phyloP scores from a whole-genome alignment of 2,113 vertebrate species.

The Pelecanus crispus region DNA sequence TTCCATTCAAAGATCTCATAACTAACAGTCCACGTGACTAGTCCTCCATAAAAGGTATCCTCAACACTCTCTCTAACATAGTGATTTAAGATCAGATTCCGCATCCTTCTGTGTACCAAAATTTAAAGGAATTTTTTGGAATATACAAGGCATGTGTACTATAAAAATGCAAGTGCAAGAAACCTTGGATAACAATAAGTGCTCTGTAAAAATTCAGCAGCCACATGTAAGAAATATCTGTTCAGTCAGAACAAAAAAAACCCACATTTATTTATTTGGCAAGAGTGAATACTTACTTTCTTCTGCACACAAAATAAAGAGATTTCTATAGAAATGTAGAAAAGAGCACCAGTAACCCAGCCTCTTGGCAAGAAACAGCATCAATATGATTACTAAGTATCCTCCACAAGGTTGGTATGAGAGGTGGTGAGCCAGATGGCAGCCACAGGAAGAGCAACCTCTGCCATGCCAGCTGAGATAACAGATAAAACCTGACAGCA shows the following conservation, averaged over 20 bases:
- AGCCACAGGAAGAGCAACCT: conserved; percentile 31
- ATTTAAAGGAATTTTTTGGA: background rate
- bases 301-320: background rate
- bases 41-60: background rate
- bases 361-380: background rate
- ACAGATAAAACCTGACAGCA: conserved; percentile 58
- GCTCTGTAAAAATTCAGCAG: background rate
- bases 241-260: background rate
- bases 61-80: background rate
- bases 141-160: background rate
- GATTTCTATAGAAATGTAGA: background rate
- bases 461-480: conserved; percentile 41
- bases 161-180: background rate
- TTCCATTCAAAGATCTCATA: background rate
- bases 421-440: conserved; percentile 46
- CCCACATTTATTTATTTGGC: background rate
- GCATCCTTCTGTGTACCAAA: fast-evolving
- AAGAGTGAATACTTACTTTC: background rate
- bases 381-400: background rate
- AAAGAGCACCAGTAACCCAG: background rate
- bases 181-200: background rate
- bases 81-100: background rate
- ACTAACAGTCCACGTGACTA: background rate
- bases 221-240: background rate
- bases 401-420: conserved; percentile 14